Evolutionary conservation across 2,888 invertebrate species (phyloP).

Genomic region (Pyrrhia umbra): DNA sequence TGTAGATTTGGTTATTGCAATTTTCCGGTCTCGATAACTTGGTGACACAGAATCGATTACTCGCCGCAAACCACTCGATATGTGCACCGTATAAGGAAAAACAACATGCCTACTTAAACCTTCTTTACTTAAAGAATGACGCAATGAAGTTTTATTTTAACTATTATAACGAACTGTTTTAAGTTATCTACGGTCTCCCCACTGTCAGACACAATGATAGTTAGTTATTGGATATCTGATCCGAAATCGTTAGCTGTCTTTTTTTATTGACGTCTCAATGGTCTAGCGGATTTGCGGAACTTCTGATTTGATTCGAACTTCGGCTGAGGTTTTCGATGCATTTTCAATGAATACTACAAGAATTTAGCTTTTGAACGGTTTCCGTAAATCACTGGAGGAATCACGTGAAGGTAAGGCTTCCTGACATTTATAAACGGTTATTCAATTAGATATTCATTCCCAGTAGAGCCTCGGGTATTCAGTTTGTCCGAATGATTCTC

Average conservation of each 20-base stretch:
- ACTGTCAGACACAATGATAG: conserved; percentile 52
- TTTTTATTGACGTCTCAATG: conserved; percentile 46
- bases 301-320: conserved; percentile 30
- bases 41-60: conserved; percentile 40
- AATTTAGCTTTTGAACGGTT: conserved; percentile 17
- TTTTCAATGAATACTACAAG: conserved; percentile 37
- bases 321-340: conserved; percentile 11
- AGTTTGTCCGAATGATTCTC: conserved; percentile 10
- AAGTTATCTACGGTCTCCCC: conserved; percentile 39
- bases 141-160: conserved; percentile 13
- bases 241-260: conserved; percentile 38
- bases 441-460: conserved; percentile 35
- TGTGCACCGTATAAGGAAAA: conserved; percentile 34
- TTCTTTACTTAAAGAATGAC: conserved; percentile 5
- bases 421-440: conserved; percentile 28
- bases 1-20: conserved; percentile 38
- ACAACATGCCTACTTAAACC: conserved; percentile 11
- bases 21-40: conserved; percentile 50
- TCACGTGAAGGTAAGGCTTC: conserved; percentile 9
- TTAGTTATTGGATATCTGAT: conserved; percentile 60
- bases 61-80: conserved; percentile 12
- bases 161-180: conserved; percentile 18
- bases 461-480: conserved; percentile 13
- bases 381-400: conserved; percentile 17
- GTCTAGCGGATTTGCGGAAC: conserved; percentile 49